Evolutionary conservation across 2,888 invertebrate genomes (phyloP).

Genomic region (Serripes groenlandicus): DNA sequence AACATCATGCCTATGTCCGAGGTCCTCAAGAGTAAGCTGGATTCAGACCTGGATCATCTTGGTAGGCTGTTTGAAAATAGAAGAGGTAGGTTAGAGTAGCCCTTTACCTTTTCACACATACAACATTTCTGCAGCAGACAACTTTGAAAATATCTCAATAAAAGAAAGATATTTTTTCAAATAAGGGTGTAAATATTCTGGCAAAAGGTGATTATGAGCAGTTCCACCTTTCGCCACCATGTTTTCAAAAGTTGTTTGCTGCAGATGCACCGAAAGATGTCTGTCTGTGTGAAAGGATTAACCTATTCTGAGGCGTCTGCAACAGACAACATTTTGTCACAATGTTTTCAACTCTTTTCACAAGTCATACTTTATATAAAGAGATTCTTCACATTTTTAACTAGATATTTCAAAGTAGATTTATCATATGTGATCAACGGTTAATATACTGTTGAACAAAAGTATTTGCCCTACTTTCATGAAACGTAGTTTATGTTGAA

Average conservation of each 20-base stretch:
- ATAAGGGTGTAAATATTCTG: neutral
- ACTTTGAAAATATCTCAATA: neutral
- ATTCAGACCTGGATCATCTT: constrained; percentile 89
- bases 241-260: neutral
- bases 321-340: too few species aligned
- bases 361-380: too few species aligned
- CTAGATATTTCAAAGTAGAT: too few species aligned
- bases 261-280: neutral
- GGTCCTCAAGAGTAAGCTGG: constrained; percentile 88
- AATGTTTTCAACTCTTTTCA: too few species aligned
- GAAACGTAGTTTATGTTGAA: too few species aligned
- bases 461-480: too few species aligned
- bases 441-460: too few species aligned
- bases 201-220: neutral
- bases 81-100: constrained; percentile 87
- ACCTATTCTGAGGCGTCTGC: too few species aligned
- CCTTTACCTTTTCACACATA: too few species aligned
- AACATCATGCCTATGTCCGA: constrained; percentile 86
- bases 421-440: too few species aligned
- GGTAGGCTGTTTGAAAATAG: constrained; percentile 90
- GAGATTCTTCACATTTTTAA: too few species aligned
- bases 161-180: neutral
- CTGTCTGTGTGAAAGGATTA: neutral
- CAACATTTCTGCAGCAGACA: too few species aligned
- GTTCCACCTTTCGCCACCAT: neutral